A percentile compares a stretch with the other conserved stretches of the same genome.
Conservation (phyloP, 1,140 invertebrate species). For the Drosophila seguyi region DNA sequence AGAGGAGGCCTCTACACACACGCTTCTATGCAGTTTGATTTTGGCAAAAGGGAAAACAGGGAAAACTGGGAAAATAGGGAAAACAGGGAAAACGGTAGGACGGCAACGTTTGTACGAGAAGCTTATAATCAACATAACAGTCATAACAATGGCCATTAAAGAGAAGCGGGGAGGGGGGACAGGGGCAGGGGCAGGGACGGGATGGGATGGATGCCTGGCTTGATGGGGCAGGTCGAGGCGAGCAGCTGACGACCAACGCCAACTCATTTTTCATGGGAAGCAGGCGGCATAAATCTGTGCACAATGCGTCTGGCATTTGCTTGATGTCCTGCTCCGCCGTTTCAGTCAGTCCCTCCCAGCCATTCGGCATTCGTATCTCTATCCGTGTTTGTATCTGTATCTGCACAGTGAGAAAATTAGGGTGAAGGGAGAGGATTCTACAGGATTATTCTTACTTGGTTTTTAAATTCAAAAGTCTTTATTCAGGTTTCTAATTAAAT, state of each 20-base stretch:
- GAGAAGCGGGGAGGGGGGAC: slow-evolving; percentile 9
- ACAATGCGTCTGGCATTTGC: slow-evolving; percentile 64
- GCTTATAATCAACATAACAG: slow-evolving; percentile 70
- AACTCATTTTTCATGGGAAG: slow-evolving; percentile 60
- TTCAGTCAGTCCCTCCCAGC: not conserved
- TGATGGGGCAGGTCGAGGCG: slow-evolving; percentile 23
- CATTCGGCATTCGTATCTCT: slow-evolving; percentile 4
- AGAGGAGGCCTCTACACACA: slow-evolving; percentile 44
- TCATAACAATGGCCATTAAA: slow-evolving; percentile 66
- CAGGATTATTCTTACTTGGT: not conserved
- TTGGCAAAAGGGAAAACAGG: not conserved
- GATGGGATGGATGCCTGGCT: not conserved
- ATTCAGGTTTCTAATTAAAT: not conserved
- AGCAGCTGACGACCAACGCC: slow-evolving; percentile 44
- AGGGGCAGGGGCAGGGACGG: not conserved
- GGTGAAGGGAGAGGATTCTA: not conserved
- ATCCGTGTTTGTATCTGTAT: slow-evolving; percentile 9
- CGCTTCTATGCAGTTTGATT: slow-evolving; percentile 41
- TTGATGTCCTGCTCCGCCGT: slow-evolving; percentile 50
- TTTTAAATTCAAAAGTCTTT: not conserved
- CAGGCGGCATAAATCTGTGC: slow-evolving; percentile 67
- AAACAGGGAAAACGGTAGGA: not conserved
- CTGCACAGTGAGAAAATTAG: not conserved
- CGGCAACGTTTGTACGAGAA: slow-evolving; percentile 12
- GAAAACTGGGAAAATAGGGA: not conserved